phyloP scores from a whole-genome alignment of 2,888 invertebrate species.

The Hypsopygia costalis region DNA sequence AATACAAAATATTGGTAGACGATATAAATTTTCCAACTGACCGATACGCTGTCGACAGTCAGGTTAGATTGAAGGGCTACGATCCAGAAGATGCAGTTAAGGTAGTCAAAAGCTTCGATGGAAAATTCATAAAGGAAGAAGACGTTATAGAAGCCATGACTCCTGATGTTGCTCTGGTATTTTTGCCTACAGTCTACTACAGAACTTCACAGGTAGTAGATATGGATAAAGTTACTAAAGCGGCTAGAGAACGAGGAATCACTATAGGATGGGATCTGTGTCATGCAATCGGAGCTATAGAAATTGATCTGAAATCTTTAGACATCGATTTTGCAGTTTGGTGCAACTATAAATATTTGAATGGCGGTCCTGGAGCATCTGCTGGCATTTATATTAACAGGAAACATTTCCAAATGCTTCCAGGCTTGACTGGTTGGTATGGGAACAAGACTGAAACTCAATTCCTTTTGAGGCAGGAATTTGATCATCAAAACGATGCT shows the following conservation, averaged over 20 bases:
- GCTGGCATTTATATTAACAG: constrained; percentile 57
- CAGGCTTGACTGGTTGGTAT: constrained; percentile 60
- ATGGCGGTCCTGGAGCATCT: constrained; percentile 59
- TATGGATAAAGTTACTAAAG: constrained; percentile 49
- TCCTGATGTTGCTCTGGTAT: constrained; percentile 48
- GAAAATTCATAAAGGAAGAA: constrained; percentile 47
- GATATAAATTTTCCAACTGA: constrained; percentile 65
- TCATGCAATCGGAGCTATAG: constrained; percentile 55
- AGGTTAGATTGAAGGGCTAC: constrained; percentile 54
- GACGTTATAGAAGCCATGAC: constrained; percentile 60
- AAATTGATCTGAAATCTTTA: constrained; percentile 50
- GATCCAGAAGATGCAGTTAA: constrained; percentile 56
- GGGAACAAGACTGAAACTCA: constrained; percentile 55
- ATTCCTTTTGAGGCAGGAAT: constrained; percentile 51
- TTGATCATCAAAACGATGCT: constrained; percentile 56
- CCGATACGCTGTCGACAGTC: constrained; percentile 61
- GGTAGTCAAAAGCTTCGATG: constrained; percentile 43
- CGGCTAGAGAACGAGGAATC: constrained; percentile 47
- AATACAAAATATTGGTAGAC: constrained; percentile 61
- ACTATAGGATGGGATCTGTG: constrained; percentile 64
- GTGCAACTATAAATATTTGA: constrained; percentile 69
- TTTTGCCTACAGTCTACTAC: constrained; percentile 56
- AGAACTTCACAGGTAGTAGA: constrained; percentile 60
- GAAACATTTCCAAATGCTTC: constrained; percentile 48
- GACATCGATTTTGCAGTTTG: constrained; percentile 64